Evolutionary conservation across 1,140 invertebrate genomes (phyloP).

Genomic region (Philopotamus ludificatus): DNA sequence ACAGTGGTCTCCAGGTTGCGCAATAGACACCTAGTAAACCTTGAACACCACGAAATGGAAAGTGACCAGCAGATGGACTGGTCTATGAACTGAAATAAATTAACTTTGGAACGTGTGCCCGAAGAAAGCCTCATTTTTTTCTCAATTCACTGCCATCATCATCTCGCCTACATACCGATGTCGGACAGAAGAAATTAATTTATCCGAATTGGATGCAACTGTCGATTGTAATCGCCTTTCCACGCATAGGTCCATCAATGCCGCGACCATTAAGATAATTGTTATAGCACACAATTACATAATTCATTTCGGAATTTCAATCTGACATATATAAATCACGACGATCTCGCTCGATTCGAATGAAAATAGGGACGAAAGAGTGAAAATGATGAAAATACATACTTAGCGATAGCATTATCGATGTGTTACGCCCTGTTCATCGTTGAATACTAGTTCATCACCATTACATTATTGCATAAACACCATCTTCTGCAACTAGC

Average conservation of each 20-base stretch:
- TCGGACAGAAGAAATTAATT: constrained; percentile 12
- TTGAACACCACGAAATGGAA: constrained; percentile 37
- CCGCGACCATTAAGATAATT: not conserved
- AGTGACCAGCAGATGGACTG: constrained; percentile 26
- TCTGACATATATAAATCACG: too few relatives aligned
- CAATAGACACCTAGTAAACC: constrained; percentile 29
- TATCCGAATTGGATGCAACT: not conserved
- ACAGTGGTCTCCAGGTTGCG: constrained; percentile 8
- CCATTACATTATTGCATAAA: too few relatives aligned
- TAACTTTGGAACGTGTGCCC: constrained; percentile 13
- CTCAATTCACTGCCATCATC: not conserved
- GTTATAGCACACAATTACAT: too few relatives aligned
- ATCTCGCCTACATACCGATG: constrained; percentile 3
- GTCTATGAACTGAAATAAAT: constrained; percentile 28
- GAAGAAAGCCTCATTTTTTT: constrained; percentile 24
- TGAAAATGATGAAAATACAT: too few relatives aligned
- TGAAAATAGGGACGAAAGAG: too few relatives aligned
- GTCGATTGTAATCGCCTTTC: constrained; percentile 8
- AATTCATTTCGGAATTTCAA: too few relatives aligned
- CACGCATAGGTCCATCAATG: not conserved
- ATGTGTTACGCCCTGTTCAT: too few relatives aligned
- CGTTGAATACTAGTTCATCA: too few relatives aligned
- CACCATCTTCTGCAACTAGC: too few relatives aligned
- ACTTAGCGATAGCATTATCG: too few relatives aligned
- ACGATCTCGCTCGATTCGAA: too few relatives aligned